Evolutionary conservation across 2,797 vertebrate species (phyloP), one percentile per base, ranked within the genome.

Genomic region (Ctenopoma kingsleyae): DNA sequence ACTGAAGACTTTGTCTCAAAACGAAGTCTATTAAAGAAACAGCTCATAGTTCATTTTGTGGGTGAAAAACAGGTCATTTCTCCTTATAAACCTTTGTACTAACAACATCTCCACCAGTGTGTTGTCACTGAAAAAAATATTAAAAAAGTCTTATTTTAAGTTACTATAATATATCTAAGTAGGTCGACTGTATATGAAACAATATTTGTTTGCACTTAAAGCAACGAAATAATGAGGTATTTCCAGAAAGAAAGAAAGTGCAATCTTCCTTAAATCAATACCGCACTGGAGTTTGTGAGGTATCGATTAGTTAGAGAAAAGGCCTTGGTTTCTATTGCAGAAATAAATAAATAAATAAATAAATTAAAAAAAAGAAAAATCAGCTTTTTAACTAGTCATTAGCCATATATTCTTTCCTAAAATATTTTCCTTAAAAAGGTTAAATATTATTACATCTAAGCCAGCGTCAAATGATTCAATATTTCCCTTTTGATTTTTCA

Each of bases 231-330:
- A 85, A 89, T 75, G 13, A 81, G 71, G 20, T 20, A 56, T 71
- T 71, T 83, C 27, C 68, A 71, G 25, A 76, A 81, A 76, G 7
- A 9, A 19, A 44, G 43, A 40, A 80, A 74, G 56, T 63, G 19
- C 47, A 80, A 72, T 57, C 47, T 35, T 71, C 51, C 50, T 9
- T 1, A 20, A 81, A 83, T 88, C 81, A 52, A 87, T 80, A 75
- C 32, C 2, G 19, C 53, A 30, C 22, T 47, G 48, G 60, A 80
- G 52, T 52, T 66, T 71, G 41, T 61, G 49, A 61, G 62, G 50
- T 81, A 87, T 85, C 67, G 82, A 88, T 89, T 80, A 75, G 54
- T 25, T 16, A 51, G 63, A 86, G 27, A 72, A 25, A 67, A 77
- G 78, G 70, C 80, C 76, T 67, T 19, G 44, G 46, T 48, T 71